These are phyloP conservation scores for Carduelis carduelis DNA, from an alignment of 2,797 vertebrate species.

Conservation along the genomic window DNA sequence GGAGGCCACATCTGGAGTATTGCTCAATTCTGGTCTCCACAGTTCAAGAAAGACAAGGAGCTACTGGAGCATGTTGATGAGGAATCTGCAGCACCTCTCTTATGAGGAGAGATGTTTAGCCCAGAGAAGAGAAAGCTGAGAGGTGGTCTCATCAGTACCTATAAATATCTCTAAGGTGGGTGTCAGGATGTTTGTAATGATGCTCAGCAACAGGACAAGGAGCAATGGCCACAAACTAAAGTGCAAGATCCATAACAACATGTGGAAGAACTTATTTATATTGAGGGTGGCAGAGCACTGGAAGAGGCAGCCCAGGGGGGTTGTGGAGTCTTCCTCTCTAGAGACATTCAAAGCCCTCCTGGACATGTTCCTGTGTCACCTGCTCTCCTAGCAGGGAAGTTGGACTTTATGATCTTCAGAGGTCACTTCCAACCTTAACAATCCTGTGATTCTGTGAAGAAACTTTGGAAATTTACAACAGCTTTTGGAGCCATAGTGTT, in stretches of 20 bases:
- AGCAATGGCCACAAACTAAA: neutral
- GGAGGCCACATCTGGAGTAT: neutral
- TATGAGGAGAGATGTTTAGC: neutral
- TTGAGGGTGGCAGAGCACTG: neutral
- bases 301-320: rapidly evolving
- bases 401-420: neutral
- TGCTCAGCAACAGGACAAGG: neutral
- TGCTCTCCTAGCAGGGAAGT: neutral
- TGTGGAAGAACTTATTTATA: rapidly evolving
- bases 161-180: neutral
- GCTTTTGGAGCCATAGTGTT: neutral
- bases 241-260: neutral
- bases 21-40: neutral
- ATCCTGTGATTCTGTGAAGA: neutral
- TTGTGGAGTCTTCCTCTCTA: neutral
- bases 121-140: neutral
- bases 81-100: neutral
- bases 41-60: neutral
- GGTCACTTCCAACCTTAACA: neutral
- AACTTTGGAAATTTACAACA: neutral
- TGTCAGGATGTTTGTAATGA: neutral
- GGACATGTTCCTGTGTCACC: neutral
- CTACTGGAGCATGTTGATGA: rapidly evolving
- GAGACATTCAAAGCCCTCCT: neutral
- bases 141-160: neutral